phyloP scores from a whole-genome alignment of 2,113 vertebrate species.

The Anolis carolinensis region DNA sequence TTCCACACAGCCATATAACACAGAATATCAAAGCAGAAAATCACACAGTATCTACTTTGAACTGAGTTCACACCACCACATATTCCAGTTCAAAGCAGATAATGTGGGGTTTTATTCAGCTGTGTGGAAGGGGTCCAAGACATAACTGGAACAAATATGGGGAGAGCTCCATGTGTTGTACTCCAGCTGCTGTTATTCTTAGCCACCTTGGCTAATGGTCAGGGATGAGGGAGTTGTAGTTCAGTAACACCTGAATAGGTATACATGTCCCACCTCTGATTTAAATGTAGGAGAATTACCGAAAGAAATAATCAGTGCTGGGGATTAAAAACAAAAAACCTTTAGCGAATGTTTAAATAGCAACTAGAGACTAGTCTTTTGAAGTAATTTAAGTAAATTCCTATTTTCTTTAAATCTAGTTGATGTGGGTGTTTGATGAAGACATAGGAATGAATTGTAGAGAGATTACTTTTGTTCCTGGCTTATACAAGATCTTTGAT shows the following conservation, averaged over 20 bases:
- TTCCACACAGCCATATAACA: too few species aligned
- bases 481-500: constrained; percentile 99
- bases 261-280: not conserved
- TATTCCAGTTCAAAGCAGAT: too few species aligned
- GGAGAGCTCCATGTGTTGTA: not conserved
- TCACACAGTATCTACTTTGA: too few species aligned
- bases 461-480: constrained; percentile 96
- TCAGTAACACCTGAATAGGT: not conserved
- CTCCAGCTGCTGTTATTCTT: not conserved
- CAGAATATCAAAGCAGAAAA: too few species aligned
- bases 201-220: not conserved
- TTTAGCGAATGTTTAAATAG: constrained; percentile 3
- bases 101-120: too few species aligned
- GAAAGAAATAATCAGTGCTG: constrained; percentile 2
- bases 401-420: constrained; percentile 74
- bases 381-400: constrained; percentile 33
- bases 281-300: not conserved
- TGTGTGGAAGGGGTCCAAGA: too few species aligned
- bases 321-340: constrained; percentile 2
- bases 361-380: not conserved
- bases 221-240: not conserved
- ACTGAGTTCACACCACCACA: too few species aligned
- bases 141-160: too few species aligned
- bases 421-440: constrained; percentile 99
- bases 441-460: constrained; percentile 95